Evolutionary conservation across 2,113 vertebrate species (phyloP).

Genomic region (Coptodon rendalli): DNA sequence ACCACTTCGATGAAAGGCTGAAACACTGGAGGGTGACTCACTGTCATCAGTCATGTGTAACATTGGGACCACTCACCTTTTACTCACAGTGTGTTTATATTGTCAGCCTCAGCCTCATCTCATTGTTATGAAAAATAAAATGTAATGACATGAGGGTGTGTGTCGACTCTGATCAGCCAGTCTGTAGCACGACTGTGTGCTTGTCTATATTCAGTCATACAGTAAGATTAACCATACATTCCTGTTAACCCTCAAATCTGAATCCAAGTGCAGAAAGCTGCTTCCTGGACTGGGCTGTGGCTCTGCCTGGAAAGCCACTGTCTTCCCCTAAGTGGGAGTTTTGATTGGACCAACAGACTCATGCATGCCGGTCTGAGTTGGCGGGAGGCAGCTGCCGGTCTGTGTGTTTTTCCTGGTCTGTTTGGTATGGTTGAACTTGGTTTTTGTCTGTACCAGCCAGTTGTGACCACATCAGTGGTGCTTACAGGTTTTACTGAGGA

Average conservation of each 20-base stretch:
- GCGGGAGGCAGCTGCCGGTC: constrained; percentile 44
- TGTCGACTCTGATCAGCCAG: background rate
- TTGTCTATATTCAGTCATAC: background rate
- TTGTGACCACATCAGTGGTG: constrained; percentile 61
- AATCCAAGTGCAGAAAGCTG: constrained; percentile 45
- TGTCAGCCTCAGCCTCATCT: constrained; percentile 16
- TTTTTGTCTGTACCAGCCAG: constrained; percentile 36
- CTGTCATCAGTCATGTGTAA: constrained; percentile 8
- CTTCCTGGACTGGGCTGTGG: constrained; percentile 46
- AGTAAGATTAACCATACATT: background rate
- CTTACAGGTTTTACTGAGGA: constrained; percentile 26
- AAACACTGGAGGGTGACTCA: constrained; percentile 26
- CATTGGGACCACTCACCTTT: constrained; percentile 24
- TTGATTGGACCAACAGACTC: constrained; percentile 26
- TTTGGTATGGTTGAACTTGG: constrained; percentile 26
- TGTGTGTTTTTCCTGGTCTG: constrained; percentile 41
- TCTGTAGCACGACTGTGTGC: background rate
- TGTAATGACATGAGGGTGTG: background rate
- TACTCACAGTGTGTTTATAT: constrained; percentile 50
- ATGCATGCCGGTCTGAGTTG: constrained; percentile 28
- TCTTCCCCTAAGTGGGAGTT: constrained; percentile 45
- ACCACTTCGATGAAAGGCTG: background rate
- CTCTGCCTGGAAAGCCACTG: constrained; percentile 51
- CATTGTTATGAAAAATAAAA: constrained; percentile 19
- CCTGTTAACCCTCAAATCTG: background rate